Evolutionary conservation across 2,888 invertebrate species (phyloP).

Genomic region (Apomyelois bistriatella): DNA sequence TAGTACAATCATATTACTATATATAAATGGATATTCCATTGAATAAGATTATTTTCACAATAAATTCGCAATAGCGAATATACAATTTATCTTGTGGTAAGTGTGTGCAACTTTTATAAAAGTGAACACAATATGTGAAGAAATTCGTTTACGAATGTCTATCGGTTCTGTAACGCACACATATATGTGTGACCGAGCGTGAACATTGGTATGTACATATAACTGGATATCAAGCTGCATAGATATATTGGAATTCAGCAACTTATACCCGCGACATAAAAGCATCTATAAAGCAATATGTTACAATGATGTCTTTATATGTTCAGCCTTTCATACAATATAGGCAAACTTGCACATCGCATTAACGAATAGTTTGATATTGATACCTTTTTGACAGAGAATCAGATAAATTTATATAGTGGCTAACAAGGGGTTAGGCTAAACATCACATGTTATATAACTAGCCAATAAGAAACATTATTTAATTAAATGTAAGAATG

Average conservation of each 20-base stretch:
- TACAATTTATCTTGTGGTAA: not conserved
- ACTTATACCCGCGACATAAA: not conserved
- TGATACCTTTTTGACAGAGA: too few species aligned
- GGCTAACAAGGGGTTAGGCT: too few species aligned
- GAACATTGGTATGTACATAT: constrained; percentile 28
- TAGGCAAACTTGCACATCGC: too few species aligned
- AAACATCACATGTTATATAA: too few species aligned
- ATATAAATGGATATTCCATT: not conserved
- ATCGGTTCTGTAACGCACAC: constrained; percentile 29
- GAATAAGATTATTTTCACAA: not conserved
- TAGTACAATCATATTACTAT: not conserved
- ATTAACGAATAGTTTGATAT: too few species aligned
- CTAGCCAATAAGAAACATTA: too few species aligned
- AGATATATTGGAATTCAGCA: not conserved
- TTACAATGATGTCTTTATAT: too few species aligned
- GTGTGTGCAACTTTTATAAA: not conserved
- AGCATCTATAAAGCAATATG: not conserved
- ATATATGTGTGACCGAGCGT: constrained; percentile 33
- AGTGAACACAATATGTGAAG: constrained; percentile 15
- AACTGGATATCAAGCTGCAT: not conserved
- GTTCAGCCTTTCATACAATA: too few species aligned
- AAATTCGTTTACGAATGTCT: constrained; percentile 29
- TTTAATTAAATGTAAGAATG: too few species aligned
- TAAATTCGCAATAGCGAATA: not conserved
- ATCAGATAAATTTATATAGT: too few species aligned